Conservation (phyloP, 1,140 invertebrate genomes). For the Lasioglossum albipes region DNA sequence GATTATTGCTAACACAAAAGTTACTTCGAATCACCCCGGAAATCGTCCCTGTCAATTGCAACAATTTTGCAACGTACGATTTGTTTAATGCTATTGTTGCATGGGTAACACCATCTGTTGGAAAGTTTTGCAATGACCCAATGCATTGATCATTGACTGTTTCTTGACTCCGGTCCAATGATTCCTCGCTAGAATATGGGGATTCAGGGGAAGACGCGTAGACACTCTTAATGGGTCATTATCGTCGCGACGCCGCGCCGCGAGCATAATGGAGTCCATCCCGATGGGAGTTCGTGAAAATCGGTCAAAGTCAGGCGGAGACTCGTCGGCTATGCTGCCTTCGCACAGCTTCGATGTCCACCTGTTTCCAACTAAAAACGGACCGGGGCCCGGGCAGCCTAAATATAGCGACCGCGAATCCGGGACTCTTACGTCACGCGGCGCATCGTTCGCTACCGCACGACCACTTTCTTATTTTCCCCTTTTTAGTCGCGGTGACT, state of each 20-base stretch:
- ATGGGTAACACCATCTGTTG: too few relatives aligned
- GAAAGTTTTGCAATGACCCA: too few relatives aligned
- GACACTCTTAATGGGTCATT: conserved; percentile 48
- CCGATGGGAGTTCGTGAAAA: conserved; percentile 67
- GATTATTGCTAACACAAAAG: too few relatives aligned
- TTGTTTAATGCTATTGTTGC: too few relatives aligned
- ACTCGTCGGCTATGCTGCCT: conserved; percentile 63
- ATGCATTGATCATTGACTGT: too few relatives aligned
- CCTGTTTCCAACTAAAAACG: conserved; percentile 79
- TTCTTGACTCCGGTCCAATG: background rate
- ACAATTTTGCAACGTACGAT: too few relatives aligned
- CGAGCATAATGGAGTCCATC: conserved; percentile 37
- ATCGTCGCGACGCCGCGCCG: conserved; percentile 29
- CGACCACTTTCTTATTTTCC: conserved; percentile 43
- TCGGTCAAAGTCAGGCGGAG: conserved; percentile 77
- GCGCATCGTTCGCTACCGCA: conserved; percentile 46
- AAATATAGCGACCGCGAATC: conserved; percentile 77
- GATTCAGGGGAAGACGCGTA: background rate
- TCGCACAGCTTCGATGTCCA: conserved; percentile 66
- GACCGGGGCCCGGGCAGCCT: conserved; percentile 74
- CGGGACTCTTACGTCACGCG: conserved; percentile 64
- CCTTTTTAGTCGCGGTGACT: background rate
- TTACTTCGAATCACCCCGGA: too few relatives aligned
- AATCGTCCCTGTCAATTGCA: too few relatives aligned
- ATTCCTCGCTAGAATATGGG: background rate